Percentiles rank a stretch among this genome's conserved stretches.
Evolutionary conservation across 2,797 vertebrate genomes (phyloP).

Genomic region (Hyperoplus immaculatus): DNA sequence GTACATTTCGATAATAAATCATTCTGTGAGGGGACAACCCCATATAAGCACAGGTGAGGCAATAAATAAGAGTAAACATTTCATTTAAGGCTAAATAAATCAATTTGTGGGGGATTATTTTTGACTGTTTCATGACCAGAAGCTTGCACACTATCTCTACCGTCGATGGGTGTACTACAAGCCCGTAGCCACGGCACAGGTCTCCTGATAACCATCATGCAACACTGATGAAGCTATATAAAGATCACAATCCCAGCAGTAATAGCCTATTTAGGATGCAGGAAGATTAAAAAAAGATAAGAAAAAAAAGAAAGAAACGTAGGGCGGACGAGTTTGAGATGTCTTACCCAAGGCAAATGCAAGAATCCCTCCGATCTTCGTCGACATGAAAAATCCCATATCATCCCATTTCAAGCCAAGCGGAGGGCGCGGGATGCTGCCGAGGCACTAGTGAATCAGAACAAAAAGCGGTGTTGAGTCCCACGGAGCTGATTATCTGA

Average conservation of each 20-base stretch:
- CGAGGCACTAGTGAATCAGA: constrained; percentile 43
- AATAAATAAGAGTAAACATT: neutral
- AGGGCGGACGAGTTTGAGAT: constrained; percentile 6
- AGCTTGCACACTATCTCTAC: constrained; percentile 10
- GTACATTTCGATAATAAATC: neutral
- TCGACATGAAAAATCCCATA: constrained; percentile 83
- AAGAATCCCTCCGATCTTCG: constrained; percentile 75
- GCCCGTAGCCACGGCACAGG: constrained; percentile 51
- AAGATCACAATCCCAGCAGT: constrained; percentile 29
- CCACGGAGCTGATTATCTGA: constrained; percentile 52
- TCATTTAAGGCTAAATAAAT: neutral
- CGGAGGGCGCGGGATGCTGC: constrained; percentile 69
- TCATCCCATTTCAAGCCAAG: constrained; percentile 82
- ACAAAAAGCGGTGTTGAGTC: constrained; percentile 37
- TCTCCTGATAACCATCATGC: constrained; percentile 44
- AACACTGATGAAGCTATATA: constrained; percentile 42
- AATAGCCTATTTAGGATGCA: constrained; percentile 8
- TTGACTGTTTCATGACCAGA: constrained; percentile 2
- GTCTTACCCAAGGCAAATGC: constrained; percentile 77
- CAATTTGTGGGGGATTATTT: neutral
- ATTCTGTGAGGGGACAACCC: neutral
- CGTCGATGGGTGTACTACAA: constrained; percentile 44
- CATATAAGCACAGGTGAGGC: neutral
- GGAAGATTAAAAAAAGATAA: neutral
- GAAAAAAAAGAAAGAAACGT: neutral